phyloP scores from a whole-genome alignment of 1,140 invertebrate genomes.

The Dufourea novaeangliae region DNA sequence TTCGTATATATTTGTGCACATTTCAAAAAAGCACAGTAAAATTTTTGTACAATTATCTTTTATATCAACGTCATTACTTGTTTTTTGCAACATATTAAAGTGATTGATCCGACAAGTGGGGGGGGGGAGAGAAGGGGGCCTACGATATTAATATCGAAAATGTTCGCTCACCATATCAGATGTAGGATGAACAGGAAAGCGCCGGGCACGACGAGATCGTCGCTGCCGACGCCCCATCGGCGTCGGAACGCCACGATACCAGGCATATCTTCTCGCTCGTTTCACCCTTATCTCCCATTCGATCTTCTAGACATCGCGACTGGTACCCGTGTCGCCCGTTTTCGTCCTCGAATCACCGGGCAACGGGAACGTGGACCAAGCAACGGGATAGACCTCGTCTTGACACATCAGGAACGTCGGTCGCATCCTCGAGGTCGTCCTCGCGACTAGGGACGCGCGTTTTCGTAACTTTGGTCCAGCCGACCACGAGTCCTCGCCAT shows the following conservation, averaged over 20 bases:
- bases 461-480: constrained; percentile 5
- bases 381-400: constrained; percentile 11
- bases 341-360: constrained; percentile 40
- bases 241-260: constrained; percentile 92
- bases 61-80: too few relatives aligned
- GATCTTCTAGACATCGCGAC: constrained; percentile 17
- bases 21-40: too few relatives aligned
- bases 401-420: constrained; percentile 8
- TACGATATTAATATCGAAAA: constrained; percentile 8
- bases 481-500: constrained; percentile 8
- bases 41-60: too few relatives aligned
- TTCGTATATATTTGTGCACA: too few relatives aligned
- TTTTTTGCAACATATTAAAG: not conserved
- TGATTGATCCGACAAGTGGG: constrained; percentile 29
- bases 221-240: constrained; percentile 94
- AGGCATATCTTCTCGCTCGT: constrained; percentile 84
- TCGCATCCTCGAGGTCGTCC: constrained; percentile 28
- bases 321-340: not conserved
- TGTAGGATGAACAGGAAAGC: constrained; percentile 89
- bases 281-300: constrained; percentile 29
- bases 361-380: constrained; percentile 15
- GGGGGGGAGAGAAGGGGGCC: too few relatives aligned
- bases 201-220: constrained; percentile 93
- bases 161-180: constrained; percentile 87
- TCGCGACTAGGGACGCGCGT: constrained; percentile 31